A percentile compares a stretch with the other conserved stretches of the same genome.
These are phyloP conservation scores for Phymanthus crucifer DNA, from an alignment of 92 coral and sea anemone species.

Conservation along the genomic window DNA sequence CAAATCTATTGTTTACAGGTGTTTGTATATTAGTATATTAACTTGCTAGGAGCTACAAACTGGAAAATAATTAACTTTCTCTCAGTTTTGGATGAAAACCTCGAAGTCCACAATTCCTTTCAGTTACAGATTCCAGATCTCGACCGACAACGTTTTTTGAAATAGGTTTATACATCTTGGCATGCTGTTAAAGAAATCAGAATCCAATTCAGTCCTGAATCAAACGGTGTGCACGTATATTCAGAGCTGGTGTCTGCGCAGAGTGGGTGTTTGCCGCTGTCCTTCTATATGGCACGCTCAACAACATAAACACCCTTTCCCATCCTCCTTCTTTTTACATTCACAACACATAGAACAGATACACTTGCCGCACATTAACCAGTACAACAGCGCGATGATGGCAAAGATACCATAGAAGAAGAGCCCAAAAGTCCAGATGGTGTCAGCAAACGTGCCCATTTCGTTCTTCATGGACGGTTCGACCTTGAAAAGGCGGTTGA, in stretches of 20 bases:
- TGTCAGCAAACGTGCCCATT: slow-evolving; percentile 81
- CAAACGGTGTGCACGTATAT: neutral
- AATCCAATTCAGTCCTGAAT: neutral
- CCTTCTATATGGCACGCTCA: neutral
- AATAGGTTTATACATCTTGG: no score
- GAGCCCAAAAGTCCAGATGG: slow-evolving; percentile 96
- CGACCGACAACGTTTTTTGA: no score
- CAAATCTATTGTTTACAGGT: no score
- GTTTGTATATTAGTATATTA: no score
- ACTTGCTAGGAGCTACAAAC: no score
- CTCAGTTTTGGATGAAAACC: no score
- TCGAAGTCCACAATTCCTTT: no score
- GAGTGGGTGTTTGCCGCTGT: neutral
- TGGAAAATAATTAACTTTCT: no score
- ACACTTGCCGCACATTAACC: slow-evolving; percentile 80
- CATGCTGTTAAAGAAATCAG: neutral
- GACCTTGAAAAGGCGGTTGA: slow-evolving; percentile 78
- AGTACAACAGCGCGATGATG: slow-evolving; percentile 60
- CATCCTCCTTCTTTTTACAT: slow-evolving; percentile 65
- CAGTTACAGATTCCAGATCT: no score
- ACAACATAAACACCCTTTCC: slow-evolving; percentile 61
- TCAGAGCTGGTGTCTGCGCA: neutral
- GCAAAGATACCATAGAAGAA: slow-evolving; percentile 91
- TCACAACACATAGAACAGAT: slow-evolving; percentile 65
- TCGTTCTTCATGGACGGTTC: slow-evolving; percentile 85